Evolutionary conservation across 1,140 invertebrate genomes (phyloP), one percentile per base, ranked within the genome.

Genomic region (Drosophila repleta): DNA sequence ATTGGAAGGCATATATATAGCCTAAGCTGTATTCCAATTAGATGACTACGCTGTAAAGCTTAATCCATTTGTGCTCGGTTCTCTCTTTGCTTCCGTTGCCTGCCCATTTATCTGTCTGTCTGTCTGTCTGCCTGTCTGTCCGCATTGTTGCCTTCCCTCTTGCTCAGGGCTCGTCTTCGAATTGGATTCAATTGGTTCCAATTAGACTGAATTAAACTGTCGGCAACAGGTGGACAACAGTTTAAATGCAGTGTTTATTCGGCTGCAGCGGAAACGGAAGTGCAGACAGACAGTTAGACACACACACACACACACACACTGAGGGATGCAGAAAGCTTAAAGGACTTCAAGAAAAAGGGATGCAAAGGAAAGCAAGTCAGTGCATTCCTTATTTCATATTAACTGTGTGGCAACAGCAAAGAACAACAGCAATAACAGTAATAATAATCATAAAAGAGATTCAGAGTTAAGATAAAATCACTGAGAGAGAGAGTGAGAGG

Each of bases 351-450:
- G 24, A 3, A 3, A 4, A 24, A 24, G 4, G 4, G 24, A 3
- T 24, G 24, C 24, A 24, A 24, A 24, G 24, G 24, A 24, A 24
- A 3, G 24, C 24, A 80, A 74, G 65, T 63, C 62, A 77, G 76
- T 76, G 79, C 64, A 69, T 81, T 82, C 70, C 68, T 73, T 61
- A 68, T 73, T 56, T 64, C 76, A 77, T 74, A 74, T 74, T 82
- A 65, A 81, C 62, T 74, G 74, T 69, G 39, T 77, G 64, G 72
- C 58, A 53, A 65, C 52, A 70, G 32, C 49, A 51, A 39, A 45
- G n/a, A 49, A 41, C 29, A 66, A 51, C 7, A 57, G 26, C 10
- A 63, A 41, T n/a, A 52, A 21, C 11, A 43, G n/a, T 11, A 56
- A 57, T 2, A 21, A 21, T n/a, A 46, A 53, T 37, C 18, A 53